Percentiles rank a stretch among this genome's conserved stretches.
phyloP scores from a whole-genome alignment of 1,140 invertebrate species.

The Leguminivora glycinivorella region DNA sequence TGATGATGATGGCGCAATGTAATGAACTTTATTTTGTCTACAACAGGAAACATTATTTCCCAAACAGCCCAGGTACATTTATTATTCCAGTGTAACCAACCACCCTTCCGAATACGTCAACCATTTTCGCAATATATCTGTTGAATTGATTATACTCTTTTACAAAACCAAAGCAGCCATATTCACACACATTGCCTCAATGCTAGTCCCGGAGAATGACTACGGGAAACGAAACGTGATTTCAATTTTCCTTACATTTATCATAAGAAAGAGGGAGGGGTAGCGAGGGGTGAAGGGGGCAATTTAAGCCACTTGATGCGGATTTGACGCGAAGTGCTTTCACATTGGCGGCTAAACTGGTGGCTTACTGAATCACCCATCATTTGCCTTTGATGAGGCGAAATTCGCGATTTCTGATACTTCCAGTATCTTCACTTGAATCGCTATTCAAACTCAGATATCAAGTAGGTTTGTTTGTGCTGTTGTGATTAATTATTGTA shows the following conservation, averaged over 20 bases:
- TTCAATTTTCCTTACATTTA: constrained; percentile 66
- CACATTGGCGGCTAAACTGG: constrained; percentile 45
- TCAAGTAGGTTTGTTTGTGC: neutral
- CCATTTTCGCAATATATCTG: constrained; percentile 39
- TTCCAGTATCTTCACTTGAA: constrained; percentile 33
- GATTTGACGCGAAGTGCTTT: constrained; percentile 62
- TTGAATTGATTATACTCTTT: constrained; percentile 42
- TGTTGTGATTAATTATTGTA: neutral
- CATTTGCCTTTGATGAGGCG: constrained; percentile 58
- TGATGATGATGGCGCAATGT: too few relatives aligned
- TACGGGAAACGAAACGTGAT: constrained; percentile 57
- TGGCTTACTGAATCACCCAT: constrained; percentile 59
- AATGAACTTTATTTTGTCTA: too few relatives aligned
- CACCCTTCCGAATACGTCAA: constrained; percentile 39
- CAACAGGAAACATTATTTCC: too few relatives aligned
- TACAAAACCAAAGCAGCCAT: constrained; percentile 41
- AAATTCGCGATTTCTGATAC: constrained; percentile 52
- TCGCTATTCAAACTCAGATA: neutral
- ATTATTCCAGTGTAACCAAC: constrained; percentile 32
- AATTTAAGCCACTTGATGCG: constrained; percentile 61
- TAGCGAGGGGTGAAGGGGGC: constrained; percentile 40
- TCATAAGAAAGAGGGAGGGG: constrained; percentile 44
- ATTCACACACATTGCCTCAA: constrained; percentile 43
- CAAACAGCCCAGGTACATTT: neutral
- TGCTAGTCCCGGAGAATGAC: constrained; percentile 41